Evolutionary conservation across 2,888 invertebrate genomes (phyloP).

Genomic region (Atrina japonica): DNA sequence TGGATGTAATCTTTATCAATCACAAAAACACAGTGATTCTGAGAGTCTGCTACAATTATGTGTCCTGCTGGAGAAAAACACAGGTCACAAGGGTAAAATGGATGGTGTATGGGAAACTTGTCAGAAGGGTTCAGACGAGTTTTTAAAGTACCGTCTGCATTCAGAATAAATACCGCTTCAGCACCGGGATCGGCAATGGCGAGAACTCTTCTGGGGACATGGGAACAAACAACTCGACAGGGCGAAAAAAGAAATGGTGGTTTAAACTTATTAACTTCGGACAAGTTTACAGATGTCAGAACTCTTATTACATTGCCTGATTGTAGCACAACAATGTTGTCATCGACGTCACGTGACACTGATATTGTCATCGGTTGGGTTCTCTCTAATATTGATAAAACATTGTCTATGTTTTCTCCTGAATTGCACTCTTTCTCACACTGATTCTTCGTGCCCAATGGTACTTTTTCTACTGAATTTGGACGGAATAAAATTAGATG

Average conservation of each 20-base stretch:
- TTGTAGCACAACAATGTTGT: no score
- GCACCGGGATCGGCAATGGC: slow-evolving; percentile 2
- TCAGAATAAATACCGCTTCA: neutral
- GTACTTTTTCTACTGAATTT: no score
- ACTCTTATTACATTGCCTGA: no score
- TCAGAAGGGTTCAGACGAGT: neutral
- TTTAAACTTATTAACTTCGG: no score
- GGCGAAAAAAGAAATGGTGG: neutral
- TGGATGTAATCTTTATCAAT: neutral
- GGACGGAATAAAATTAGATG: no score
- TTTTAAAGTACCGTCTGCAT: neutral
- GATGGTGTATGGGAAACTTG: neutral
- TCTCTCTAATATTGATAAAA: no score
- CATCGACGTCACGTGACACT: no score
- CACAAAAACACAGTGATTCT: slow-evolving; percentile 5
- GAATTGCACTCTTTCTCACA: no score
- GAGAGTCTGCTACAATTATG: neutral
- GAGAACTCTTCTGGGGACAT: neutral
- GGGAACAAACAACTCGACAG: neutral
- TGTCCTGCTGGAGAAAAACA: neutral
- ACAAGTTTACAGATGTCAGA: neutral
- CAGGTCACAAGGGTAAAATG: neutral
- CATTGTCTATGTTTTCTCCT: no score
- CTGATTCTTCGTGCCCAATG: no score
- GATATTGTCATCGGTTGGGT: no score